Evolutionary conservation across 1,140 invertebrate genomes (phyloP), one percentile per base, ranked within the genome.

Genomic region (Halyomorpha halys): DNA sequence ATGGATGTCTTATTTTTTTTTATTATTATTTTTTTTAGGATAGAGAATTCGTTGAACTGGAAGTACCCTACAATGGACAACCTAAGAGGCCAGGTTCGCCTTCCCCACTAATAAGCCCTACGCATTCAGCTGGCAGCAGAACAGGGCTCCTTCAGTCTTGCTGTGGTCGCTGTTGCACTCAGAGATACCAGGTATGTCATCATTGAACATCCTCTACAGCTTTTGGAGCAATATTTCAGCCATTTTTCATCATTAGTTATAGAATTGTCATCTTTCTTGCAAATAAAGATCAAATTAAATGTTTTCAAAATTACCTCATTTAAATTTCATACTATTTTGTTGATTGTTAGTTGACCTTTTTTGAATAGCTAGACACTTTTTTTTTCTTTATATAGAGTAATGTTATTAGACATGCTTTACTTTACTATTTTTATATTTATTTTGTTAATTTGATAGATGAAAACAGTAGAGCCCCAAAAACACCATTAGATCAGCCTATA

Each of bases 1-100:
- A 39, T 39, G 34, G 11, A 8, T 13, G 11, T 39, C 11, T 11
- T 13, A 39, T 39, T 39, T 30, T 4, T 30, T 30, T 30, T 30
- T 30, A 4, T 30, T 30, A 4, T 30, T 39, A 39, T 39, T 39
- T 70, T 68, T 77, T 78, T 51, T 81, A 96, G 92, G 93, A 97
- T 77, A 87, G 94, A 63, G 92, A 97, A 77, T 97, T 97, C 78
- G 89, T 96, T 65, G 94, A 97, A 77, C 84, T 96, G 82, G 94
- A 97, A 72, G 87, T 91, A 73, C 90, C 92, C 14, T 95, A 83
- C 78, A 97, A 96, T 75, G 92, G 91, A 5, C 83, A 91, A 76
- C 82, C 90, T 71, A 96, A 93, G 77, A 82, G 92, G 72, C 91
- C 91, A 3, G 90, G 83, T 27, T 90, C 88, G 21, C 88, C 88